Base-by-base conservation (phyloP, 1,140 invertebrate genomes). In the Tetramorium simillimum region DNA sequence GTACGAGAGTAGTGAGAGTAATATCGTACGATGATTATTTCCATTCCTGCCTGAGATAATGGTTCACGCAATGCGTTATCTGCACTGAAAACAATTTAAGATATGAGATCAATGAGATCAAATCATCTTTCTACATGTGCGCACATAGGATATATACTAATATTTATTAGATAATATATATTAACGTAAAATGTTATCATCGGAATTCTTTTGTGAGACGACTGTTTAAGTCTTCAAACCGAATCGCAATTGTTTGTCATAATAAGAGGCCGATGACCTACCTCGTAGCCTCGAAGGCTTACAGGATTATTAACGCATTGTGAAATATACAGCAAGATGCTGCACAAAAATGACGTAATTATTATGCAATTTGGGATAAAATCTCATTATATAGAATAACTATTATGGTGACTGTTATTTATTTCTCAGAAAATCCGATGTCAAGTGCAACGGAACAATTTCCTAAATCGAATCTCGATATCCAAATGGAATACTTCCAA, bases 11-110 rank as follows among this genome's bases (percentile, higher is more conserved):
- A 69, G 65, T 62, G 46, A 86, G 89, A 78, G 73, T 88, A 89
- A 33, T 87, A 78, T 85, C 86, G 75, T 63, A 53, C 37, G 89
- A 85, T 84, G 70, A 88, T 91, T 91, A 91, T 87, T 92, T 87
- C 86, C 89, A 91, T 92, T 92, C 87, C 89, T 40, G 49, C 51
- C 58, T n/a, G 78, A 85, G 91, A 92, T 92, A 92, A 90, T 84
- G 33, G 18, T 82, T 14, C 28, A 28, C 33, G 51, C 76, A 63
- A 37, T 37, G 21, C 24, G 73, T 88, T 88, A 88, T 86, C 84
- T 67, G 10, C 16, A 62, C 4, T 62, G 14, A 46, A 53, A 80
- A 86, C 82, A 89, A 75, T 85, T 21, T 70, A n/a, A 51, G 60
- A 69, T 49, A 37, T 18, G 12, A 65, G 56, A 73, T 87, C 72